Base-by-base conservation (phyloP, 23 tunicate species). In the Halocynthia roretzi region DNA sequence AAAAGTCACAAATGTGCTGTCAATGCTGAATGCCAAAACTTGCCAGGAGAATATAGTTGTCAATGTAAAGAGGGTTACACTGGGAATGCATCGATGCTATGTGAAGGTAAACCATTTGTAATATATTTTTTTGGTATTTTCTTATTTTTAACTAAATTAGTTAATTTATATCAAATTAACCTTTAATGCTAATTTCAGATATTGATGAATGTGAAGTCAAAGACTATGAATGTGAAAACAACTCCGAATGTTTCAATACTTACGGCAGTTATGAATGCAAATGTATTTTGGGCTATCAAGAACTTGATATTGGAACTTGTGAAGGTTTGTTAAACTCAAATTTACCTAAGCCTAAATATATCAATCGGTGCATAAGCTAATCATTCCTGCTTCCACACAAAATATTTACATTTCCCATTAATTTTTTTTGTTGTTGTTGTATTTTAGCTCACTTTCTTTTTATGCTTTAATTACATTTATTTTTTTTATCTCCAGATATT, bases 21-120 rank as follows among this genome's bases (percentile, higher is more conserved):
- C 14, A 81, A 85, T 80, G 64, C 84, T 5, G 65, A 50, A 8
- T 86, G 92, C 49, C 9, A 83, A 75, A 82, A 86, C 50, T 65
- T 21, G 7, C 56, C 72, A 54, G 86, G 86, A 10, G 14, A 56
- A 0, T 86, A 73, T 57, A 67, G 60, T 19, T 86, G 92, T 62
- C 57, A 52, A 10, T 86, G 92, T 64, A 68, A 71, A 15, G 14
- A 56, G 12, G 90, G 90, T 44, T 85, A 23, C 50, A 81, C 77
- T 58, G 90, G 90, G 18, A 71, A 81, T 71, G 90, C 79, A 11
- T 12, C 49, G 22, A 66, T 22, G 22, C 17, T 17, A 15, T 81
- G 85, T 58, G 51, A 57, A 60, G 76, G 85, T 81, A 58, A 61
- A 62, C 31, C 18, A n/a, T 19, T 67, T 5, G 44, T 31, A 31